Conservation (phyloP, 2,888 invertebrate genomes). For the Macrosiphum euphorbiae region DNA sequence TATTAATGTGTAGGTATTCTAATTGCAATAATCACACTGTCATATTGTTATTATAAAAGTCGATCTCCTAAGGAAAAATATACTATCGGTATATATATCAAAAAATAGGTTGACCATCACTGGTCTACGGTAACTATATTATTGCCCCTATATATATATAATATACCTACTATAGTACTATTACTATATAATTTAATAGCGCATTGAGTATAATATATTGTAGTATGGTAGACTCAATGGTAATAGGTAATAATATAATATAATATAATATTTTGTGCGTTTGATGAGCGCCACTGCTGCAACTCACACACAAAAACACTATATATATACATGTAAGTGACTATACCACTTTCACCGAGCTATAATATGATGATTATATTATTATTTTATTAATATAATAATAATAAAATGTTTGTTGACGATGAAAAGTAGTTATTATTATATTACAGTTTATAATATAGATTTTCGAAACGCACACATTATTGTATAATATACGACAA, state of each 20-base stretch:
- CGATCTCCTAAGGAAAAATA: not conserved
- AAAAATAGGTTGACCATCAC: not conserved
- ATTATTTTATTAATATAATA: constrained; percentile 34
- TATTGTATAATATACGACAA: constrained; percentile 6
- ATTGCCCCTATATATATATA: not conserved
- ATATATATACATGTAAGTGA: not conserved
- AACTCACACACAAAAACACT: not conserved
- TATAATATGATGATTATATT: constrained; percentile 3
- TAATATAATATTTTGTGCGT: not conserved
- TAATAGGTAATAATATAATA: not conserved
- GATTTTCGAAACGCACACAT: constrained; percentile 21
- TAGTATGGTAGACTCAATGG: no score
- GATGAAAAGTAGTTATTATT: not conserved
- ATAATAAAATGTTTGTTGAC: not conserved
- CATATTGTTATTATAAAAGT: not conserved
- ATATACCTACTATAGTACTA: not conserved
- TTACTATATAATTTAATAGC: not conserved
- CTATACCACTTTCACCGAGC: constrained; percentile 30
- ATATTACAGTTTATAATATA: not conserved
- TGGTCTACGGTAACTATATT: not conserved
- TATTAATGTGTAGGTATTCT: not conserved
- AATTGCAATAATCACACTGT: not conserved
- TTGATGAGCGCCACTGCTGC: not conserved
- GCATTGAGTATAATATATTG: no score
- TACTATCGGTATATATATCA: not conserved